Evolutionary conservation across 2,797 vertebrate genomes (phyloP).

Genomic region (Parambassis ranga): DNA sequence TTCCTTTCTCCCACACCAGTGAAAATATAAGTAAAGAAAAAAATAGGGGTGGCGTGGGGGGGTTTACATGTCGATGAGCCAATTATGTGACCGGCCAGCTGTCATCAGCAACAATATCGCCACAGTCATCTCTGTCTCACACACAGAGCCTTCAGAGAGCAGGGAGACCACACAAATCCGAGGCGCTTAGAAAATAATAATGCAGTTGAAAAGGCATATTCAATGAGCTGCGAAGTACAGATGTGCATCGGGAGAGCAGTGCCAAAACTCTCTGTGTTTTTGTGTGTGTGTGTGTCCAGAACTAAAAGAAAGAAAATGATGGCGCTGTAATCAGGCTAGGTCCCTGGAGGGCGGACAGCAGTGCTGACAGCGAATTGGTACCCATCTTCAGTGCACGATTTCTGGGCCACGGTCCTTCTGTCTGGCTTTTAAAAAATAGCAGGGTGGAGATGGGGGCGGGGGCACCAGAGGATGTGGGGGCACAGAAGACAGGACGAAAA

Average conservation of each 20-base stretch:
- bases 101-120: conserved; percentile 38
- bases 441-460: too few species aligned
- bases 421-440: conserved; percentile 38
- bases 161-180: conserved; percentile 18
- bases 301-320: conserved; percentile 56
- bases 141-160: conserved; percentile 15
- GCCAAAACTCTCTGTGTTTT: conserved; percentile 8
- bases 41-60: too few species aligned
- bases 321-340: conserved; percentile 72
- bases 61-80: conserved; percentile 56
- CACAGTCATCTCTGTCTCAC: conserved; percentile 17
- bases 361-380: conserved; percentile 59
- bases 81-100: conserved; percentile 58
- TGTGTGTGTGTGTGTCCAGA: conserved; percentile 33
- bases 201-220: conserved; percentile 51
- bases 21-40: conserved; percentile 54
- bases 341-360: conserved; percentile 64
- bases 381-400: conserved; percentile 56
- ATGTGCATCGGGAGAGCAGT: conserved; percentile 11
- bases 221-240: conserved; percentile 51
- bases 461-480: not conserved
- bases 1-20: conserved; percentile 22
- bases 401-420: conserved; percentile 66
- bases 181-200: conserved; percentile 45
- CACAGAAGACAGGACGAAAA: not conserved